Conservation (phyloP, 53 echinoderm and acorn worm species). For the Hippasteria phrygiana region DNA sequence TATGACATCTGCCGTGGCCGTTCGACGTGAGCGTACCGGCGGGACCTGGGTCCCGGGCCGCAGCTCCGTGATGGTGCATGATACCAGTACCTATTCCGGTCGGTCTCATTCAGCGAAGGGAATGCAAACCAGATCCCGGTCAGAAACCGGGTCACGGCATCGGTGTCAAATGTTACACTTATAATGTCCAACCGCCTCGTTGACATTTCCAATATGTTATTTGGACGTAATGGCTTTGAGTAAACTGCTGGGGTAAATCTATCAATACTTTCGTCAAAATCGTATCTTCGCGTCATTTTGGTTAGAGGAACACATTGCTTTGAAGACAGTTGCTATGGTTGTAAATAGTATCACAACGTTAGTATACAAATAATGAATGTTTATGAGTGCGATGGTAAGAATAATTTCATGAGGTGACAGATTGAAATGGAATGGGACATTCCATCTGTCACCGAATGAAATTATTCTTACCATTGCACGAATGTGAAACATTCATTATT, state of each 20-base stretch:
- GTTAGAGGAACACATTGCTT: too few species aligned
- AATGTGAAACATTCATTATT: too few species aligned
- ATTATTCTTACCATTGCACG: too few species aligned
- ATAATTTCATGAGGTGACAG: too few species aligned
- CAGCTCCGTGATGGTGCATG: background rate
- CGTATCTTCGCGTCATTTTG: too few species aligned
- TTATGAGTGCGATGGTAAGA: too few species aligned
- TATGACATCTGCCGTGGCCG: slow-evolving; percentile 24
- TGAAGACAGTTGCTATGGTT: too few species aligned
- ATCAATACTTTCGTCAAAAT: too few species aligned
- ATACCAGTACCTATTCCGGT: background rate
- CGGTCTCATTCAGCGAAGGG: background rate
- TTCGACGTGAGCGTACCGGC: background rate
- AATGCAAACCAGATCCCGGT: slow-evolving; percentile 18
- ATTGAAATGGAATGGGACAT: too few species aligned
- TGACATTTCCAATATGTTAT: background rate
- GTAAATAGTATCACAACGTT: too few species aligned
- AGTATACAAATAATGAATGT: too few species aligned
- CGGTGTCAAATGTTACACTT: slow-evolving; percentile 4
- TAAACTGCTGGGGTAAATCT: background rate
- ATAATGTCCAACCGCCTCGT: background rate
- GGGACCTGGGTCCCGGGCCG: background rate
- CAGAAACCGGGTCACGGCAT: background rate
- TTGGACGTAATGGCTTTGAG: background rate
- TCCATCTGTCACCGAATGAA: too few species aligned